phyloP scores from a whole-genome alignment of 2,797 vertebrate genomes.

The Oreonectes daqikongensis region DNA sequence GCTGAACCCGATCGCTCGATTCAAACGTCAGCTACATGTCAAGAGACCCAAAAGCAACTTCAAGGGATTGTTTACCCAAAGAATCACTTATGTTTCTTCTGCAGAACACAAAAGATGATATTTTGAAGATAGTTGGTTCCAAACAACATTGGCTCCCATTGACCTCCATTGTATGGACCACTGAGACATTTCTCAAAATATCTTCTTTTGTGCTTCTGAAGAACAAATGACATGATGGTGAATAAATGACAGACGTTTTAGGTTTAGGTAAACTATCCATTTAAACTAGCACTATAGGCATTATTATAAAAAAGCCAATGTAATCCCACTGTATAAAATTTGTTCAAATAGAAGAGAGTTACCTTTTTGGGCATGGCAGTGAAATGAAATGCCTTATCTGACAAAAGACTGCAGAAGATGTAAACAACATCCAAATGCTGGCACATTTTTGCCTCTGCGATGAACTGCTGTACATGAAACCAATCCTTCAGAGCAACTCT shows the following conservation, averaged over 20 bases:
- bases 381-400: slow-evolving; percentile 55
- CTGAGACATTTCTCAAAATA: not conserved
- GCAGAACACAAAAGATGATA: too few species aligned
- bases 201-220: too few species aligned
- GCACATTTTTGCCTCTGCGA: slow-evolving; percentile 38
- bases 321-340: too few species aligned
- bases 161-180: not conserved
- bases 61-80: not conserved
- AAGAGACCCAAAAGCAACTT: not conserved
- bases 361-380: slow-evolving; percentile 58
- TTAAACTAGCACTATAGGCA: too few species aligned
- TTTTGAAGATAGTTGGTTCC: too few species aligned
- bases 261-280: too few species aligned
- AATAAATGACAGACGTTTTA: too few species aligned
- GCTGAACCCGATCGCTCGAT: slow-evolving; percentile 14
- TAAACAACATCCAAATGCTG: slow-evolving; percentile 58
- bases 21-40: slow-evolving; percentile 50
- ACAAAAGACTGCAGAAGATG: slow-evolving; percentile 54
- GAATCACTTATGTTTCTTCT: too few species aligned
- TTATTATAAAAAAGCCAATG: too few species aligned
- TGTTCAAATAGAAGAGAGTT: too few species aligned
- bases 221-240: too few species aligned
- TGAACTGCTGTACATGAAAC: slow-evolving; percentile 46
- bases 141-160: too few species aligned
- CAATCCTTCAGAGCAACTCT: slow-evolving; percentile 70